Conservation (phyloP, 1,140 invertebrate genomes). For the Trachelipus rathkii region DNA sequence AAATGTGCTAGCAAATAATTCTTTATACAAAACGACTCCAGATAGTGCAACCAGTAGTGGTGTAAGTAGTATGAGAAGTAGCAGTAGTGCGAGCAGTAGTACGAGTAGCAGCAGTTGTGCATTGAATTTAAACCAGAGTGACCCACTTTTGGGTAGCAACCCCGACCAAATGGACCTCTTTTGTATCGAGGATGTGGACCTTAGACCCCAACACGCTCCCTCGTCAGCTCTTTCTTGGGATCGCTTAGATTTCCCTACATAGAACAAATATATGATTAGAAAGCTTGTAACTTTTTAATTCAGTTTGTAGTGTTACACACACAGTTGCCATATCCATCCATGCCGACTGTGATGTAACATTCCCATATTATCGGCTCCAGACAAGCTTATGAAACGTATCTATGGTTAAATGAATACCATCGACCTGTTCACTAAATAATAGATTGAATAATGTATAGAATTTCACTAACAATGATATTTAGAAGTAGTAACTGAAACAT, state of each 20-base stretch:
- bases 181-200: slow-evolving; percentile 3
- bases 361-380: too few species aligned
- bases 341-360: too few species aligned
- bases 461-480: too few species aligned
- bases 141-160: slow-evolving; percentile 41
- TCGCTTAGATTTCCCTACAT: not conserved
- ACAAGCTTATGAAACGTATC: too few species aligned
- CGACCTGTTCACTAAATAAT: too few species aligned
- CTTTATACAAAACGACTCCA: slow-evolving; percentile 1
- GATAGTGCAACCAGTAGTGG: slow-evolving; percentile 28
- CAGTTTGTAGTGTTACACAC: too few species aligned
- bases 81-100: slow-evolving; percentile 24
- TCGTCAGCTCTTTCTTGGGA: not conserved
- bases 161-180: slow-evolving; percentile 24
- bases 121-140: slow-evolving; percentile 36
- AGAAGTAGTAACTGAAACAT: too few species aligned
- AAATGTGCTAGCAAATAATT: not conserved
- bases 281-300: not conserved
- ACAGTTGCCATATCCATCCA: too few species aligned
- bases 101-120: slow-evolving; percentile 25
- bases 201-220: not conserved
- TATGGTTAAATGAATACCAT: too few species aligned
- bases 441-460: too few species aligned
- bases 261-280: not conserved
- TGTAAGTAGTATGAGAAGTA: slow-evolving; percentile 21